Base-by-base conservation (phyloP, 2,113 vertebrate species). In the Edolisoma coerulescens region DNA sequence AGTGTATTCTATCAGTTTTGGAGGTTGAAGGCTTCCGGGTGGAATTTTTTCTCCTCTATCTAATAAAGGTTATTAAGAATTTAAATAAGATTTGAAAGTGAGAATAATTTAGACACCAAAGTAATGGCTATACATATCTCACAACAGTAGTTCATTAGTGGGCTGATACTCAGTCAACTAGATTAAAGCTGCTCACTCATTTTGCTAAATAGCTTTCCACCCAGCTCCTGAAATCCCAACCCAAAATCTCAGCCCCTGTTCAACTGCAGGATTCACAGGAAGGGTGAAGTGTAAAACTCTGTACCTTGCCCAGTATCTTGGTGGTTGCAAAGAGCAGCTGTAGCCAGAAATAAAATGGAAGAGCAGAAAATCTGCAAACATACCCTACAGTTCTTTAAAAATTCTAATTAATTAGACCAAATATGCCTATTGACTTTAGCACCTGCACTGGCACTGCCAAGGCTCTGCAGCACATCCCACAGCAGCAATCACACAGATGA, bases 41-140 rank as follows among this genome's bases (percentile, higher is more conserved):
- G 19, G n/a, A 89, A 67, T 94, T 71, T 95, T 80, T 77, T 74
- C 91, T 87, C 65, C 63, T 81, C 64, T 57, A 41, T 44, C 60
- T 93, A 97, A 97, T 94, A 97, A 97, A 96, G 84, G 81, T 82
- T 87, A 96, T 95, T 91, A 95, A 83, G 89, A 96, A 97, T 97
- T 95, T 96, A 97, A 97, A 96, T 92, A 97, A 97, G 95, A 88
- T 89, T 97, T 95, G 84, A 91, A 91, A 96, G 90, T 60, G 87
- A 91, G 83, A 87, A 96, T 95, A 94, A 93, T 94, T 96, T 80
- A 81, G 80, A 93, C 92, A 97, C 60, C 61, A 83, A 96, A 97
- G 88, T 95, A 96, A 95, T 69, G 80, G 69, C 59, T 85, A 79
- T 52, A 89, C 87, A 84, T 86, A 84, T 95, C 95, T 90, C 61